Percentiles rank a stretch among this genome's conserved stretches.
Conservation (phyloP, 1,140 invertebrate species). For the Pseudomyrmex flavicornis region DNA sequence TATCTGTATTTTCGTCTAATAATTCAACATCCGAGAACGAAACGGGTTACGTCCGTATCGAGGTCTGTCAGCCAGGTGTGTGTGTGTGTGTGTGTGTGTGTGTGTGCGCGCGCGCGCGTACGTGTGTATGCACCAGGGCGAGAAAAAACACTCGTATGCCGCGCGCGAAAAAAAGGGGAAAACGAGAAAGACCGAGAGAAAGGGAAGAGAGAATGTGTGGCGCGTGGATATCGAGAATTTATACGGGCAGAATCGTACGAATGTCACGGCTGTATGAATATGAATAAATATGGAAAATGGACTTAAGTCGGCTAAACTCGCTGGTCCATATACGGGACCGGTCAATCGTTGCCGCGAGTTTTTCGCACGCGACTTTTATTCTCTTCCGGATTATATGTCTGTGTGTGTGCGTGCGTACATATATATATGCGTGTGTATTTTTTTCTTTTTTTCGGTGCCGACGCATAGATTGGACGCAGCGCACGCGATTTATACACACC, state of each 20-base stretch:
- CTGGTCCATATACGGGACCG: conserved; percentile 49
- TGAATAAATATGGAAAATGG: conserved; percentile 59
- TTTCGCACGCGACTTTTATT: conserved; percentile 59
- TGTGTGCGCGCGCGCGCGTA: background rate
- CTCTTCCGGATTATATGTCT: background rate
- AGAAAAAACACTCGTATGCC: no score
- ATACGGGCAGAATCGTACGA: conserved; percentile 14
- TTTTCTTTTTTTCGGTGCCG: background rate
- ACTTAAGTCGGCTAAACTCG: conserved; percentile 54
- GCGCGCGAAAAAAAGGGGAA: conserved; percentile 7
- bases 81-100: background rate
- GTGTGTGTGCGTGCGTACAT: no score
- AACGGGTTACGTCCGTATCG: conserved; percentile 2
- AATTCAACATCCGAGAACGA: conserved; percentile 22
- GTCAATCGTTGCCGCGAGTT: conserved; percentile 46
- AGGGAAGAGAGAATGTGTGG: background rate
- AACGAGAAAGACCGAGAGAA: background rate
- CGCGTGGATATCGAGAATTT: conserved; percentile 32
- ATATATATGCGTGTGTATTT: background rate
- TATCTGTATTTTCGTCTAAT: conserved; percentile 47
- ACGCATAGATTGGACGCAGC: conserved; percentile 33
- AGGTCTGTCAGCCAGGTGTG: no score
- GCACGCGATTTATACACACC: conserved; percentile 44
- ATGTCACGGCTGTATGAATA: conserved; percentile 54
- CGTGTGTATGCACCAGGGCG: background rate